Evolutionary conservation across 2,888 invertebrate species (phyloP), one percentile per base, ranked within the genome.

Genomic region (Fragum whitleyi): DNA sequence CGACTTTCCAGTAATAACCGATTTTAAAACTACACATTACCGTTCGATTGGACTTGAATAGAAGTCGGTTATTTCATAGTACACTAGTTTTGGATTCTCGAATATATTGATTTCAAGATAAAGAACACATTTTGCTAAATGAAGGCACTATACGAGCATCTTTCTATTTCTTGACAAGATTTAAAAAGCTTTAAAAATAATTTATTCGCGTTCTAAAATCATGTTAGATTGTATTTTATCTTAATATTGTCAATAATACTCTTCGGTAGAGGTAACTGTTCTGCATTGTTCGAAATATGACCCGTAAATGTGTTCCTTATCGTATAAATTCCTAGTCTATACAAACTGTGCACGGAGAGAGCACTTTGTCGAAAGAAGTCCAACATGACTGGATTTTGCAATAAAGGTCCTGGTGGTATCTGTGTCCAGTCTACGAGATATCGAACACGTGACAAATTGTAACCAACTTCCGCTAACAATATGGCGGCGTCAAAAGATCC

Each of bases 381-480:
- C 21, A 81, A 68, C 85, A 85, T 85, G 29, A 65, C 14, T 55
- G 74, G 85, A 65, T 85, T 79, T n/a, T 53, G 59, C 7, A 75
- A n/a, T 32, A 85, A 70, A 26, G 55, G 59, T 65, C 57, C 73
- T 19, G 85, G 81, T n/a, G 85, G 85, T 55, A 47, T 36, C 39
- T 59, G 36, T 19, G 81, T 67, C 85, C 85, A 85, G 85, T 85
- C 81, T 61, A 69, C 61, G 21, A 85, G 73, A 71, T 82, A 85
- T 32, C 57, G 26, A 59, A 85, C 82, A 75, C 85, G 77, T 75
- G 85, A 55, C 32, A 82, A 7, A 28, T 85, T 72, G 53, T 90
- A 92, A 6, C 91, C 91, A 2, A 87, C 77, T 57, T 76, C 73
- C 7, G 84, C 79, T 51, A 90, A 80, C 19, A 89, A 65, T 29